A percentile compares a stretch with the other conserved stretches of the same genome.
These are phyloP conservation scores for Grammomys surdaster DNA, from an alignment of 2,113 vertebrate genomes.

Conservation along the genomic window DNA sequence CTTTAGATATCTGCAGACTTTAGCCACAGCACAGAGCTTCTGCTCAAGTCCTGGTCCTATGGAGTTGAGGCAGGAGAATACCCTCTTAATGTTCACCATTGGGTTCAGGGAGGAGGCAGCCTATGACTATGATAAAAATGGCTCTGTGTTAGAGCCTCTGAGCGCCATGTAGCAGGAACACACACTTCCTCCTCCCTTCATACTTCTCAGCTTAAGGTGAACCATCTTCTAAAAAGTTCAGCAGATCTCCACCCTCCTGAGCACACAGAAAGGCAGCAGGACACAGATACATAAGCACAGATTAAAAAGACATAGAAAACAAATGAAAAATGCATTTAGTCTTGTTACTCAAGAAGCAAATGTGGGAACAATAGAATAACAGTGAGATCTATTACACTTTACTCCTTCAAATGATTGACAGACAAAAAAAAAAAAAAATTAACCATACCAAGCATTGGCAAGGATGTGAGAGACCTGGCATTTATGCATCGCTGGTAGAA, in stretches of 20 bases:
- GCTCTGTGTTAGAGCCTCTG: accelerated
- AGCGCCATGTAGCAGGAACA: accelerated
- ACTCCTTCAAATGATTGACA: background rate
- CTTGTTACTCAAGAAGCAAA: background rate
- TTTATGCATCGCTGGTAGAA: background rate
- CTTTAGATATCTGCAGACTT: background rate
- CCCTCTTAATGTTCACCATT: background rate
- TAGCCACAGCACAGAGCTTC: background rate
- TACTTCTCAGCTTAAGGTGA: background rate
- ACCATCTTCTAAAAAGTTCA: background rate
- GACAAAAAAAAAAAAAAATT: background rate
- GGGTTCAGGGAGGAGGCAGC: background rate
- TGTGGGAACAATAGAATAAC: background rate
- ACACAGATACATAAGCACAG: background rate
- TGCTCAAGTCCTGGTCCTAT: background rate
- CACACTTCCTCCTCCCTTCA: background rate
- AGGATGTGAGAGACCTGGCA: background rate
- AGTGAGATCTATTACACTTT: background rate
- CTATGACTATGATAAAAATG: background rate
- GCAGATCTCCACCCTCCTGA: background rate
- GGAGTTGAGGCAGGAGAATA: background rate
- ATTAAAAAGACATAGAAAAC: background rate
- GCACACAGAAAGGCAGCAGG: background rate
- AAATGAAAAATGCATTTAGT: background rate
- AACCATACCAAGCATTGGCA: background rate